phyloP scores from a whole-genome alignment of 2,113 vertebrate species.

The Microcebus griseorufus region DNA sequence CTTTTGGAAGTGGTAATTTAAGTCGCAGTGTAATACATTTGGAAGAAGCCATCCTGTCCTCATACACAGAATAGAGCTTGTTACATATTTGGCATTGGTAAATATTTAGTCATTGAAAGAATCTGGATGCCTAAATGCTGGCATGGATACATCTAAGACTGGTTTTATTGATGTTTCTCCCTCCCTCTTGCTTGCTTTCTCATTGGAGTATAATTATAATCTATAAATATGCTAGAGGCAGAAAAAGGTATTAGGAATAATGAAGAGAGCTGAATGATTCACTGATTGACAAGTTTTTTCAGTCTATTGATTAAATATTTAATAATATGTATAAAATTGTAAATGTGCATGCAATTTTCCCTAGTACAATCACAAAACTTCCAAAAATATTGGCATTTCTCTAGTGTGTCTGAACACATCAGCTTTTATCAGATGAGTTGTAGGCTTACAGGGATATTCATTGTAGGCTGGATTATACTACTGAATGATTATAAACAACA shows the following conservation, averaged over 20 bases:
- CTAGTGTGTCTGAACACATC: not conserved
- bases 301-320: constrained; percentile 16
- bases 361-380: not conserved
- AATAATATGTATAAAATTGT: not conserved
- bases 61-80: not conserved
- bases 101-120: constrained; percentile 32
- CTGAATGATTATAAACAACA: constrained; percentile 31
- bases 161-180: not conserved
- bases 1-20: not conserved
- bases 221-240: not conserved
- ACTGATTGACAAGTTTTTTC: constrained; percentile 12
- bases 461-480: not conserved
- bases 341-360: not conserved
- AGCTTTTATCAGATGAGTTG: constrained; percentile 9
- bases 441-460: not conserved
- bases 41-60: not conserved
- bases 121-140: not conserved
- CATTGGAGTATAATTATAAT: not conserved
- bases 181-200: constrained; percentile 11
- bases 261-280: not conserved
- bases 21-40: not conserved
- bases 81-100: not conserved
- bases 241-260: not conserved
- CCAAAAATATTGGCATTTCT: not conserved
- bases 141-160: not conserved